Evolutionary conservation across 2,113 vertebrate species (phyloP).

Genomic region (Alaudala cheleensis): DNA sequence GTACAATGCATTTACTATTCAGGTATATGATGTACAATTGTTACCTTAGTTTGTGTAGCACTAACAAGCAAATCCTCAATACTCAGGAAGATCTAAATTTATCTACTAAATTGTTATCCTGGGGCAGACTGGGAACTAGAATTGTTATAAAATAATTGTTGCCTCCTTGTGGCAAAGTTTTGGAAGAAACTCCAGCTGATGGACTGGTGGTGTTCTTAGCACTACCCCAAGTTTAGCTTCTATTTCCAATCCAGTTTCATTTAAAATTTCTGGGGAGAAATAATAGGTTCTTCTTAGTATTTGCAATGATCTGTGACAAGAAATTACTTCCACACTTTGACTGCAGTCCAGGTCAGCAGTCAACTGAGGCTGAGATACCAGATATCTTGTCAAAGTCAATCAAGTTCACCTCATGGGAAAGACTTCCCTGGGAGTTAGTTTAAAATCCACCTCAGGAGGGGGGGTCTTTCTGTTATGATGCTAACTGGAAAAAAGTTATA

Average conservation of each 20-base stretch:
- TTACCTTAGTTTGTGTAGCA: not conserved
- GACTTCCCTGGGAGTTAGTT: not conserved
- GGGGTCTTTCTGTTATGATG: not conserved
- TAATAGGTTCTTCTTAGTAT: not conserved
- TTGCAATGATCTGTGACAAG: slow-evolving; percentile 7
- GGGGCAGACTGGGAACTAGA: not conserved
- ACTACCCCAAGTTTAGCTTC: not conserved
- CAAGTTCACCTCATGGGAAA: not conserved
- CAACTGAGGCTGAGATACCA: not conserved
- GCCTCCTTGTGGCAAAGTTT: not conserved
- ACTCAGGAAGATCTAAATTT: not conserved
- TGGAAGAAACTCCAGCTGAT: not conserved
- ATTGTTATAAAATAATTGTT: not conserved
- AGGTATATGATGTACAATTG: not conserved
- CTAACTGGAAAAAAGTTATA: not conserved
- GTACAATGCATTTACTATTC: not conserved
- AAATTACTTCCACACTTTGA: slow-evolving; percentile 13
- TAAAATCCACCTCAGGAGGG: not conserved
- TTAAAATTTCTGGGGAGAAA: not conserved
- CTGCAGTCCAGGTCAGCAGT: slow-evolving; percentile 17
- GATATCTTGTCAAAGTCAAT: slow-evolving; percentile 23
- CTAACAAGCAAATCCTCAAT: not conserved
- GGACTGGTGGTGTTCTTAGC: not conserved
- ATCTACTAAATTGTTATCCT: not conserved
- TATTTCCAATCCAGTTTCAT: not conserved